phyloP scores from a whole-genome alignment of 2,888 invertebrate species.

The Conus canariensis region DNA sequence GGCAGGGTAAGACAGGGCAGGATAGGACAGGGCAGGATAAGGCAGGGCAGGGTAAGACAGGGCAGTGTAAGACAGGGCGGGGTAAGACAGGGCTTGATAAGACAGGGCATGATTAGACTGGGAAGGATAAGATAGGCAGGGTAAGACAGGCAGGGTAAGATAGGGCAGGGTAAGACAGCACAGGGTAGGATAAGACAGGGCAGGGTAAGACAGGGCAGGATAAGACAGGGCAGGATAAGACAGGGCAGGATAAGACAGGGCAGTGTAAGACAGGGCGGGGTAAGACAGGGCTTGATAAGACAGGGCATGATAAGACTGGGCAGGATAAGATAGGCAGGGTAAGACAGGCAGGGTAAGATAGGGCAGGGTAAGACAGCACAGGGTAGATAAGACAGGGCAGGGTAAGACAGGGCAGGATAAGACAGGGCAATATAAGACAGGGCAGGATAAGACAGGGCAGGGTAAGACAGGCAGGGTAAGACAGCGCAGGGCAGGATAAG shows the following conservation, averaged over 20 bases:
- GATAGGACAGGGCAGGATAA: background rate
- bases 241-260: background rate
- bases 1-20: background rate
- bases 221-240: background rate
- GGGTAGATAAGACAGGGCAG: background rate
- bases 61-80: background rate
- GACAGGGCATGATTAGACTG: background rate
- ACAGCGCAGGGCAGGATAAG: background rate
- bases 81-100: background rate
- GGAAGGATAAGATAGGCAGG: too few relatives aligned
- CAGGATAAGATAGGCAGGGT: too few relatives aligned
- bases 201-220: background rate
- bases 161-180: too few relatives aligned
- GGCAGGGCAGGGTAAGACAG: background rate
- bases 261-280: background rate
- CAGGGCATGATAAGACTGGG: background rate
- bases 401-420: background rate
- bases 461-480: background rate
- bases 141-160: background rate
- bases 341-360: background rate
- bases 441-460: background rate
- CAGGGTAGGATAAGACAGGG: background rate
- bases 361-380: too few relatives aligned
- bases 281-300: background rate
- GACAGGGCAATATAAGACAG: background rate